Evolutionary conservation across 2,888 invertebrate genomes (phyloP), one percentile per base, ranked within the genome.

Genomic region (Philhelius pedissequus): DNA sequence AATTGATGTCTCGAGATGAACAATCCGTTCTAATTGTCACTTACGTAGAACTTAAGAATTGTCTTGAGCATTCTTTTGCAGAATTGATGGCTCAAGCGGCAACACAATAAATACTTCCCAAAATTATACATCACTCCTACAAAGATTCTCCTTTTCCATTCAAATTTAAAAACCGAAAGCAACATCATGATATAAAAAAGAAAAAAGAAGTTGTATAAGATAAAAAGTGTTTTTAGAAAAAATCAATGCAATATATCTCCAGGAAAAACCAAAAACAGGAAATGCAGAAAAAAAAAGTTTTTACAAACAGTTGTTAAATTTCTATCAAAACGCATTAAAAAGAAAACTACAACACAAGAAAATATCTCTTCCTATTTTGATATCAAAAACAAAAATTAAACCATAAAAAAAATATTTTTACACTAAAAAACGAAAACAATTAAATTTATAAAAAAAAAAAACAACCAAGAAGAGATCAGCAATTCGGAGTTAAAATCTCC

Each of bases 21-120:
- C 97, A 98, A 91, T 99, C 98, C 92, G 95, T 99, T 84, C 93
- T 99, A 88, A 97, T 99, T 86, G 98, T 99, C 86, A 96, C 97
- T 83, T 99, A 97, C 92, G 95, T 96, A 22, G 99, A 99, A 92
- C 93, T 99, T 89, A 98, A 98, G 92, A 96, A 97, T 90, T 98
- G 98, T 92, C 94, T 99, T 89, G 97, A 98, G 91, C 95, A 96
- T 89, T 96, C 98, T 50, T 98, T 98, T 93, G 94, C 94, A 66
- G 98, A 99, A 92, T 93, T 97, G 87, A 87, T 91, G 89, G 89
- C 90, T 77, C 90, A 88, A 87, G 89, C 91, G 69, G 89, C 90
- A 86, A 89, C 91, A 87, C 90, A 89, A 89, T 89, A 78, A 86
- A 87, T 88, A 87, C 87, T 87, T 87, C 86, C 74, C 83, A 74